Conservation (phyloP, 2,113 vertebrate genomes). For the Taxidea taxus region DNA sequence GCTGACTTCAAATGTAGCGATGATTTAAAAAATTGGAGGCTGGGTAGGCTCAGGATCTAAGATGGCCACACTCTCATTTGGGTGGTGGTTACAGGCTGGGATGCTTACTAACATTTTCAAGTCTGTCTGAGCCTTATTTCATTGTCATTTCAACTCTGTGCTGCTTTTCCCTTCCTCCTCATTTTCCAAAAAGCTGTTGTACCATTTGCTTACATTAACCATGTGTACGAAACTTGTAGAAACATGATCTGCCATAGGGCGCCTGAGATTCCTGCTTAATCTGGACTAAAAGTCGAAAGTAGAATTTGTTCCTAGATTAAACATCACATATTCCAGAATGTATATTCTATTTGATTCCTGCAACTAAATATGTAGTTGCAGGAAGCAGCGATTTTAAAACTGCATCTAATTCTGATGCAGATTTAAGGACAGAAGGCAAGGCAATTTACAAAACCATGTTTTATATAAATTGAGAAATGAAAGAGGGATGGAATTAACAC, state of each 20-base stretch:
- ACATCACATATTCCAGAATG: neutral
- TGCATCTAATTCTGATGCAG: neutral
- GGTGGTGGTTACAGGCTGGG: neutral
- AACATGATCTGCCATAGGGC: neutral
- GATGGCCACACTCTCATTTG: neutral
- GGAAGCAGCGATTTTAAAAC: neutral
- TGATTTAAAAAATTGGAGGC: neutral
- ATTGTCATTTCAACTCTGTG: neutral
- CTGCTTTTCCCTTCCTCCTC: neutral
- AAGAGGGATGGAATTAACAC: neutral
- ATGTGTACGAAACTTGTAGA: neutral
- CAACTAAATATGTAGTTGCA: neutral
- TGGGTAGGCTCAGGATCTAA: neutral
- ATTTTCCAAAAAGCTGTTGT: neutral
- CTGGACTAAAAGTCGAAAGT: neutral
- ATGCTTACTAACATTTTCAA: neutral
- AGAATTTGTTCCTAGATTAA: conserved; percentile 19
- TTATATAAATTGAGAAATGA: neutral
- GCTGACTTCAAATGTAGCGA: neutral
- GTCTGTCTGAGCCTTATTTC: neutral
- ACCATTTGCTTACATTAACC: neutral
- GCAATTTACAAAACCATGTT: neutral
- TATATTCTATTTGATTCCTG: neutral
- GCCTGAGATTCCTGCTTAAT: neutral
- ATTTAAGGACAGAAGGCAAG: neutral